Conservation (phyloP, 2,888 invertebrate species). For the Quadroppia sp. region DNA sequence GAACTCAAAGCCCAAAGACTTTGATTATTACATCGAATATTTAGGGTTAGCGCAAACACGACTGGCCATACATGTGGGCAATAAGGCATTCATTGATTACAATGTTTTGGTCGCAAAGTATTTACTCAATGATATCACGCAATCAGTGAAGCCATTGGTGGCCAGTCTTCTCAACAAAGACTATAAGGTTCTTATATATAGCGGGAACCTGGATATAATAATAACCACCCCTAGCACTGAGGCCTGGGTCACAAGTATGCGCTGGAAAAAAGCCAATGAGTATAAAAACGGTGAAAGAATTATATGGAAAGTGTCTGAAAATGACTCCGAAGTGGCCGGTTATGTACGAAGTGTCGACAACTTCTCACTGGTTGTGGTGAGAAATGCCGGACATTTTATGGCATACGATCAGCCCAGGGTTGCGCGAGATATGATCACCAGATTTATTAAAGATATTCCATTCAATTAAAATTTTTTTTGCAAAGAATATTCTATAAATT, state of each 20-base stretch:
- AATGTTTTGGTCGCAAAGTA: slow-evolving; percentile 66
- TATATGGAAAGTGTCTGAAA: slow-evolving; percentile 45
- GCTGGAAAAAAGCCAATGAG: slow-evolving; percentile 63
- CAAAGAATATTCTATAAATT: too few species aligned
- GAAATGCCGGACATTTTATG: slow-evolving; percentile 78
- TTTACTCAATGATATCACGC: slow-evolving; percentile 72
- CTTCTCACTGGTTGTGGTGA: slow-evolving; percentile 67
- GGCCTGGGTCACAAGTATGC: slow-evolving; percentile 67
- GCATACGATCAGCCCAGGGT: slow-evolving; percentile 73
- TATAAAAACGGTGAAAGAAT: slow-evolving; percentile 62
- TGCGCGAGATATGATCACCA: slow-evolving; percentile 67
- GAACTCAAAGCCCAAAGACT: slow-evolving; percentile 55
- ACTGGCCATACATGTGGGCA: slow-evolving; percentile 77
- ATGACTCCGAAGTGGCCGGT: slow-evolving; percentile 63
- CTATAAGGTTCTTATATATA: slow-evolving; percentile 61
- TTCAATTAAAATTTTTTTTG: slow-evolving; percentile 50
- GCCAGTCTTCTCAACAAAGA: slow-evolving; percentile 52
- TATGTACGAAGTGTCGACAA: slow-evolving; percentile 69
- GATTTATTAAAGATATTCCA: slow-evolving; percentile 62
- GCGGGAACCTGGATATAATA: slow-evolving; percentile 85
- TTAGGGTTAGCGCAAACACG: slow-evolving; percentile 63
- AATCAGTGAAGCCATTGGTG: slow-evolving; percentile 63
- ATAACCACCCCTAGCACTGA: slow-evolving; percentile 80
- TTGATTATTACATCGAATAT: slow-evolving; percentile 59
- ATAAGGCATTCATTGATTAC: slow-evolving; percentile 62